Base-by-base conservation (phyloP, 2,797 vertebrate genomes). In the Poeciliopsis turneri region DNA sequence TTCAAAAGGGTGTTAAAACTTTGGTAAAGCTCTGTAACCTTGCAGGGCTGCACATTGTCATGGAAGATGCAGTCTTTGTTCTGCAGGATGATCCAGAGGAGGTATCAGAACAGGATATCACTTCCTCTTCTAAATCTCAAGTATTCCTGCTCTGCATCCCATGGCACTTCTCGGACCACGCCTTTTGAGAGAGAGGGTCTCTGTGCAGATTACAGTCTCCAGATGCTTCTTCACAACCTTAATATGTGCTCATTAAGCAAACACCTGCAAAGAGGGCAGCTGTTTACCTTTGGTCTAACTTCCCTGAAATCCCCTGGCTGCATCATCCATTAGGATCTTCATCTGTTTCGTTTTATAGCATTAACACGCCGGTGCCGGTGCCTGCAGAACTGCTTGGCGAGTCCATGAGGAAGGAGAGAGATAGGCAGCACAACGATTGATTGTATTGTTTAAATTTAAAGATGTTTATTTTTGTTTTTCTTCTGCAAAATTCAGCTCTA, bases 81-180 rank as follows among this genome's bases (percentile, higher is more conserved):
- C 92, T 46, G 90, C 94, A 91, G 43, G 46, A 45, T 80, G 79
- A 91, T 74, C 83, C 85, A 84, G 75, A 72, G 46, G 23, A 82
- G 76, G 85, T 82, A 81, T 92, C 47, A 28, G 25, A 70, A 28
- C 68, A 70, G 25, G 25, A 70, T 70, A 70, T 70, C 68, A 74
- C 73, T 45, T 51, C 79, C 79, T 83, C 81, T 41, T 86, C 61
- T 76, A 80, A 71, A 82, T 86, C 72, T 74, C 82, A 83, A 2
- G 0, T 69, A 70, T 59, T 77, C 77, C 45, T 81, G 72, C 55
- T 71, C 81, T 20, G 25, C 13, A 20, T 82, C 80, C 76, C 83
- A 59, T 30, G 80, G 79, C 30, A 69, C 71, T 55, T 51, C 25
- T 47, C 53, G 10, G 80, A 84, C 90, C 90, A 88, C 88, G 87